Evolutionary conservation across 1,140 invertebrate species (phyloP).

Genomic region (Calephelis virginiensis): DNA sequence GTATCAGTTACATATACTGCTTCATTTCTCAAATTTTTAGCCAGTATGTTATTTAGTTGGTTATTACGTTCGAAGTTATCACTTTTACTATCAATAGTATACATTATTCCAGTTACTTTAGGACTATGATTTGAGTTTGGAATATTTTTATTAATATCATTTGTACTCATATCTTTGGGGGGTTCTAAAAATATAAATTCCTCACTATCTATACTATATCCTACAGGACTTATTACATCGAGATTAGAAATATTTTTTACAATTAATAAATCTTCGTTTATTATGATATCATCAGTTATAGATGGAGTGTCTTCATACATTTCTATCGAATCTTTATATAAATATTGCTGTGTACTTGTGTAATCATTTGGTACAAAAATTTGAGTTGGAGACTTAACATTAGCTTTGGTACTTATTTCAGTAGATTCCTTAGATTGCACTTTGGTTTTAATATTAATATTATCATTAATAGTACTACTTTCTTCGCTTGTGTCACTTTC

Average conservation of each 20-base stretch:
- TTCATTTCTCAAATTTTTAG: background rate
- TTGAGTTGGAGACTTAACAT: background rate
- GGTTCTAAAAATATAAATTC: constrained; percentile 9
- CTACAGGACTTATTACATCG: background rate
- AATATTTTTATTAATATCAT: background rate
- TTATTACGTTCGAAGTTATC: background rate
- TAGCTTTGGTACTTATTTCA: background rate
- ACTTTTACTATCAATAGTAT: background rate
- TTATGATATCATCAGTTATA: background rate
- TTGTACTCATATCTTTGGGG: background rate
- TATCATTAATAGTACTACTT: background rate
- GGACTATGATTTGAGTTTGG: background rate
- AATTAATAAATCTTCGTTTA: background rate
- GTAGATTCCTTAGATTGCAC: background rate
- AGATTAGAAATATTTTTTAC: background rate
- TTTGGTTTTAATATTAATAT: constrained; percentile 1
- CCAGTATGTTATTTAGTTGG: background rate
- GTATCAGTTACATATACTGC: background rate
- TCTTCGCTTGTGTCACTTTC: too few relatives aligned
- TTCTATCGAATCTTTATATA: background rate
- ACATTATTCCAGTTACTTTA: background rate
- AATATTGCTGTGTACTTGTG: background rate
- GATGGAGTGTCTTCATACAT: background rate
- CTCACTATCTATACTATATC: background rate
- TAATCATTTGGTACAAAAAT: background rate